These are phyloP conservation scores for Mormyrus hasselquistii DNA, from an alignment of 2,797 vertebrate species.

Conservation along the genomic window DNA sequence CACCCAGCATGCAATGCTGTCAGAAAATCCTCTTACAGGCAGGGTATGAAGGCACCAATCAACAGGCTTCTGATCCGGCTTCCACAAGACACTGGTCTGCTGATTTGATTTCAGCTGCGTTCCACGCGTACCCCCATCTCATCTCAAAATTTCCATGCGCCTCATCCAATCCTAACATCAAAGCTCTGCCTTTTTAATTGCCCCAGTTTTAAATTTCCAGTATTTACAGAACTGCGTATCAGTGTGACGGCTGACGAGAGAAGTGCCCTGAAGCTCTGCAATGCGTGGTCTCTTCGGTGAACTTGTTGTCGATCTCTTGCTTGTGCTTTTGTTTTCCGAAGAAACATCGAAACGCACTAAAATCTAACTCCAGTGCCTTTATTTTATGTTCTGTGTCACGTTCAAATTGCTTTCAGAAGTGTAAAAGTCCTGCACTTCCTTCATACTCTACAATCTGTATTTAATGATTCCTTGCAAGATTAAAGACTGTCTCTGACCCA, in stretches of 20 bases:
- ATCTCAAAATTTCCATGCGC: not conserved
- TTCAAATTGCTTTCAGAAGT: not conserved
- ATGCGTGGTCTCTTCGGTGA: not conserved
- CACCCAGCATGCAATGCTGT: not conserved
- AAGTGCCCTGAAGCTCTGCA: not conserved
- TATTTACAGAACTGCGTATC: not conserved
- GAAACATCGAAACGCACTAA: not conserved
- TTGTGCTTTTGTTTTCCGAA: not conserved
- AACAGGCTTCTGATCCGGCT: not conserved
- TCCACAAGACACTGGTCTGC: not conserved
- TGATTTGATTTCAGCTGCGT: not conserved
- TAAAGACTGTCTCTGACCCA: constrained; percentile 11
- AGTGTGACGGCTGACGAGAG: not conserved
- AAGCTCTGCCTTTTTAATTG: not conserved
- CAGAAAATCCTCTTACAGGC: not conserved
- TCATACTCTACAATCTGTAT: not conserved
- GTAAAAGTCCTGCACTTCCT: not conserved
- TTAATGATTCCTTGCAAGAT: constrained; percentile 10
- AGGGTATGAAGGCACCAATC: not conserved
- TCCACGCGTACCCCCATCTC: not conserved
- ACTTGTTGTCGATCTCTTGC: not conserved
- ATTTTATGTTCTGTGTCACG: not conserved
- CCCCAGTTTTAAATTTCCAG: not conserved
- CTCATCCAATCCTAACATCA: not conserved
- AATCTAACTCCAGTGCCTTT: not conserved